Percentiles rank a stretch among this genome's conserved stretches.
These are phyloP conservation scores for Chloroclystis v-ata DNA, from an alignment of 2,888 invertebrate species.

Conservation along the genomic window DNA sequence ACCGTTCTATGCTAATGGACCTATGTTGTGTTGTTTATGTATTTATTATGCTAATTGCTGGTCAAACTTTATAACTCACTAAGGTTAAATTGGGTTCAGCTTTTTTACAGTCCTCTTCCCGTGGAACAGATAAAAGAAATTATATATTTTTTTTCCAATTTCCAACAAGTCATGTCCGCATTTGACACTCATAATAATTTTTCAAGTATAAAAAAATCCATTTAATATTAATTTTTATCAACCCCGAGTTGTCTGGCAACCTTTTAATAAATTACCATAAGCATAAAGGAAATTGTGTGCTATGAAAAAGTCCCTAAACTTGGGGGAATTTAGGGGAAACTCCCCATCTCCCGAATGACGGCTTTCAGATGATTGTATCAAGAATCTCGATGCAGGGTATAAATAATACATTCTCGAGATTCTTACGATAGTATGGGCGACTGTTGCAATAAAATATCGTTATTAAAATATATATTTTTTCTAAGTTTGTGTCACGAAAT, in stretches of 20 bases:
- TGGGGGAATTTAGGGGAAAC: neutral
- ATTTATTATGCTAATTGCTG: too few relatives aligned
- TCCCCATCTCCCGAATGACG: slow-evolving; percentile 34
- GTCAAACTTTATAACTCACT: too few relatives aligned
- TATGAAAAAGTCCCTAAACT: slow-evolving; percentile 21
- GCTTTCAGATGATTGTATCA: slow-evolving; percentile 40
- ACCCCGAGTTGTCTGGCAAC: slow-evolving; percentile 29
- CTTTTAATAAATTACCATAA: slow-evolving; percentile 61
- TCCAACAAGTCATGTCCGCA: neutral
- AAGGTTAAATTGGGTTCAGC: too few relatives aligned
- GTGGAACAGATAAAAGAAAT: too few relatives aligned
- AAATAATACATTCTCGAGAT: slow-evolving; percentile 28
- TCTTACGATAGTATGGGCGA: slow-evolving; percentile 5
- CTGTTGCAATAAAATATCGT: neutral
- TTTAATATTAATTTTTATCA: slow-evolving; percentile 27
- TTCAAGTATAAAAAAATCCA: slow-evolving; percentile 23
- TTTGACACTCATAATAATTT: slow-evolving; percentile 20
- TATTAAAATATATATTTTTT: neutral
- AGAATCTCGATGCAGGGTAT: slow-evolving; percentile 25
- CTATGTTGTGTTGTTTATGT: too few relatives aligned
- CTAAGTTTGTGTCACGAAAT: too few relatives aligned
- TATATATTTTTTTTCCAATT: slow-evolving; percentile 3
- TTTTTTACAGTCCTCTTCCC: too few relatives aligned
- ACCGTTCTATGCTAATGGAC: too few relatives aligned
- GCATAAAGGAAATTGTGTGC: slow-evolving; percentile 42